These are phyloP conservation scores for Salminus brasiliensis DNA, from an alignment of 2,113 vertebrate genomes.

Conservation along the genomic window DNA sequence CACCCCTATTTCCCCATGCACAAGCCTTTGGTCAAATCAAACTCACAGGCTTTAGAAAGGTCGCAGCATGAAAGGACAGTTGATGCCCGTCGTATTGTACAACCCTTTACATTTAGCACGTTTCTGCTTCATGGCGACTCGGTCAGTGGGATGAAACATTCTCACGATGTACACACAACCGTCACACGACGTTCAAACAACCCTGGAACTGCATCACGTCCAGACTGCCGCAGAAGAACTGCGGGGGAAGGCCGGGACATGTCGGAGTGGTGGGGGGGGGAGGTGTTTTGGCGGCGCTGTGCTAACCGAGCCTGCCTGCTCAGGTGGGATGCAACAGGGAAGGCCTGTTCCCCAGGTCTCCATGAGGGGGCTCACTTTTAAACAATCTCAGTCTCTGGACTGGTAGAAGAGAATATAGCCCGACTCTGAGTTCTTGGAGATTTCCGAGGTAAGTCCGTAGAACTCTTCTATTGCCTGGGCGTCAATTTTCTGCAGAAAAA, in stretches of 20 bases:
- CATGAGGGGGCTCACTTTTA: conserved; percentile 41
- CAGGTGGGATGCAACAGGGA: conserved; percentile 58
- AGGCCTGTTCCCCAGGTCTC: conserved; percentile 50
- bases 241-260: conserved; percentile 43
- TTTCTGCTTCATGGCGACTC: conserved; percentile 41
- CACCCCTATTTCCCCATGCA: conserved; percentile 53
- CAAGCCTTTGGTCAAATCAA: conserved; percentile 59
- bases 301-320: conserved; percentile 40
- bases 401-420: conserved; percentile 99
- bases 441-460: conserved; percentile 96
- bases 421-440: conserved; percentile 98
- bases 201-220: conserved; percentile 59
- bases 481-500: conserved; percentile 88
- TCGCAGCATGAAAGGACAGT: conserved; percentile 54
- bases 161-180: conserved; percentile 65
- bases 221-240: conserved; percentile 42
- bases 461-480: conserved; percentile 99
- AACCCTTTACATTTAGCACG: conserved; percentile 45
- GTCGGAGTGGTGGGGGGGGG: not conserved
- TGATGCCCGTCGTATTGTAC: conserved; percentile 32
- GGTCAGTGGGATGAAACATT: conserved; percentile 47
- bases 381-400: conserved; percentile 88
- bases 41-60: conserved; percentile 48
- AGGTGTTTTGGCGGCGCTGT: conserved; percentile 10
- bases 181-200: conserved; percentile 61